Evolutionary conservation across 53 echinoderm and acorn worm genomes (phyloP), one percentile per base, ranked within the genome.

Genomic region (Stichopus horrens): DNA sequence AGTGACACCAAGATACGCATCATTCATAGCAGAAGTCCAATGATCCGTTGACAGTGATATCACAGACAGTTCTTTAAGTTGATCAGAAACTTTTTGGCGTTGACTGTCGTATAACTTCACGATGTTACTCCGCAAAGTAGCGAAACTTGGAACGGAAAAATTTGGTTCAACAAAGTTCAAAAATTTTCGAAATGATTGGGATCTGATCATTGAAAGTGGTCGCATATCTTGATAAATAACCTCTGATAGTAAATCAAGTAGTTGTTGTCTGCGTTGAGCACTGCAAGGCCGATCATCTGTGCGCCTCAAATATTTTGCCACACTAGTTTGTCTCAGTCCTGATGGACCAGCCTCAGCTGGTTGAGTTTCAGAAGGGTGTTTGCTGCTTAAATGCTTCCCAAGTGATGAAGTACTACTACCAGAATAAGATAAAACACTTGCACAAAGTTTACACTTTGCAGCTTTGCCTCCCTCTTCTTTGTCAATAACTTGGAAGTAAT

Each of bases 151-250:
- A 56, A 83, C 13, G 9, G 21, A 7, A 63, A 83, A 83, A 83
- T 83, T 83, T 21, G 83, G 65, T 58, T 83, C 63, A 5, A 83
- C 83, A 83, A 59, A 83, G 83, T 83, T 58, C 83, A 60, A 63
- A 59, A 83, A 7, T 13, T 58, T 78, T 53, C 78, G 53, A 78
- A 78, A 83, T 5, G 83, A 58, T 21, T n/a, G 19, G 23, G 59
- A 57, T 20, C 83, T 55, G 7, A 83, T n/a, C 83, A 83, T 60
- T 4, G 83, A 83, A 5, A 83, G 65, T 6, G 83, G 65, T 13
- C 83, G 55, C 21, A 83, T 21, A 21, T 83, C 83, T n/a, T 83
- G 59, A 58, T 83, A 83, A 63, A 83, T 7, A 57, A 83, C 18
- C 37, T 83, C 21, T 20, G 22, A 83, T 2, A 83, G 21, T 58